These are phyloP conservation scores for Vireo altiloquus DNA, from an alignment of 2,113 vertebrate genomes.

Conservation along the genomic window DNA sequence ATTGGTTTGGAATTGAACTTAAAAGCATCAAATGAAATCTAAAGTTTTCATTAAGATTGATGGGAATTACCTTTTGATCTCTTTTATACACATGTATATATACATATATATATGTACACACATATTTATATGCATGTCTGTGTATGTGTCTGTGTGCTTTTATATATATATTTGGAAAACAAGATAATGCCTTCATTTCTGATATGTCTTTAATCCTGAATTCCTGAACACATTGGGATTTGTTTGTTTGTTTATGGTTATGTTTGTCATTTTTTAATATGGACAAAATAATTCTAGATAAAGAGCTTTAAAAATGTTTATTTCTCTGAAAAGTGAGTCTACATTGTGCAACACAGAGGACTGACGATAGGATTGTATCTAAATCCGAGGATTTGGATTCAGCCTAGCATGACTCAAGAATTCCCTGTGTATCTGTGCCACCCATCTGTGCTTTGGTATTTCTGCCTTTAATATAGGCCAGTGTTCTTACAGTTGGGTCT, in stretches of 20 bases:
- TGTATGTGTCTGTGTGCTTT: background rate
- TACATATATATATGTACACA: no score
- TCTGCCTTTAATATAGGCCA: background rate
- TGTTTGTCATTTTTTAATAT: background rate
- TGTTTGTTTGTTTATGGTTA: background rate
- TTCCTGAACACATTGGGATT: background rate
- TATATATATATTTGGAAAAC: background rate
- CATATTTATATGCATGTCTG: background rate
- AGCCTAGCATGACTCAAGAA: background rate
- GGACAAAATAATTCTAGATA: background rate
- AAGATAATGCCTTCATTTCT: background rate
- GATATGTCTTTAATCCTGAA: background rate
- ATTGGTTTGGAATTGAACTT: background rate
- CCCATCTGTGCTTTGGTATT: slow-evolving; percentile 15
- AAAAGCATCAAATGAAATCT: background rate
- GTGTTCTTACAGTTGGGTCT: background rate
- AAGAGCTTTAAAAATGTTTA: slow-evolving; percentile 16
- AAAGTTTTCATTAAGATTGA: background rate
- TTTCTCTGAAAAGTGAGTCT: background rate
- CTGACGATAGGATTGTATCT: background rate
- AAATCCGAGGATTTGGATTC: slow-evolving; percentile 29
- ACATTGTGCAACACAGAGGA: background rate
- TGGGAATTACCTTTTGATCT: background rate
- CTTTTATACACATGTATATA: background rate
- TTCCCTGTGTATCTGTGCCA: slow-evolving; percentile 14